Base-by-base conservation (phyloP, 2,888 invertebrate genomes). In the Eubasilissa splendida region DNA sequence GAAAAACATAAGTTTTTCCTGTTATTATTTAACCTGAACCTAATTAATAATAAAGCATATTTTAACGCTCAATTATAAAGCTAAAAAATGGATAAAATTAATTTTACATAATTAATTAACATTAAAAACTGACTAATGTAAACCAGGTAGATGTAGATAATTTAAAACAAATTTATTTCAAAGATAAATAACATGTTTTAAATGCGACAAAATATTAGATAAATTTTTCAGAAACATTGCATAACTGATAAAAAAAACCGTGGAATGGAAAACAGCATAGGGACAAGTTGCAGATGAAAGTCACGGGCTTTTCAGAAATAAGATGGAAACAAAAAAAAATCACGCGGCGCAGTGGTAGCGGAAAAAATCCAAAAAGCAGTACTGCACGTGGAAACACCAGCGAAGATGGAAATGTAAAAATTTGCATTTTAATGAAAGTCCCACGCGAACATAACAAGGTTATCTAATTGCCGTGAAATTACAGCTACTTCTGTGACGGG, bases 361-460 rank as follows among this genome's bases (percentile, higher is more conserved):
- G n/a, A 74, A 73, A 73, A 73, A 73, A 73, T 73, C 22, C 53
- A 53, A 56, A 73, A 54, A 42, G 42, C 42, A 42, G 33, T 68
- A 68, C 10, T 56, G 50, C 58, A 59, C 74, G 59, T 59, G 58
- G 74, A 58, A 53, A 58, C 14, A 59, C 71, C 53, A 52, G 56
- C 42, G 59, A 59, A 56, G 77, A 76, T 76, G 73, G 79, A 81
- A 82, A 80, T 83, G 83, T 81, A 80, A 83, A 42, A 89, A 90
- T 90, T 90, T 90, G 89, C 90, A 90, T 90, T 90, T 90, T 89
- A 90, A 90, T 90, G 87, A 90, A 88, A 88, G 89, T 87, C 86
- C 83, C 88, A 88, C 88, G 89, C 88, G 89, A 87, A 87, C 87
- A 89, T 90, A 90, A 90, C 90, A 89, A 89, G 87, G 84, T 84